phyloP scores from a whole-genome alignment of 2,113 vertebrate genomes.

The Helogale parvula region DNA sequence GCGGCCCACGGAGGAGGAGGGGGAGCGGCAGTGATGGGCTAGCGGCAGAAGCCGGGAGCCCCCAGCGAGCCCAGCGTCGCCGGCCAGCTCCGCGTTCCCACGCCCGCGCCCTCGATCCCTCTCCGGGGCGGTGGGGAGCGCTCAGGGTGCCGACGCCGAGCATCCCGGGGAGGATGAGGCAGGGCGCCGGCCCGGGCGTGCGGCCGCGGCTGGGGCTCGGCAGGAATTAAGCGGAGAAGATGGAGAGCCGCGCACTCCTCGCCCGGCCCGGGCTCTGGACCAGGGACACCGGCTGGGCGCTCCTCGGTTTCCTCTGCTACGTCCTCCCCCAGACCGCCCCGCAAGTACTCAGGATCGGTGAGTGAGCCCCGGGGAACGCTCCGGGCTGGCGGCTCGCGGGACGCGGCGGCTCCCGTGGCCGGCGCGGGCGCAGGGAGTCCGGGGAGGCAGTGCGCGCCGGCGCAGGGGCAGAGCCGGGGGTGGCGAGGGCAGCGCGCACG shows the following conservation, averaged over 20 bases:
- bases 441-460: neutral
- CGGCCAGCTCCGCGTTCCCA: constrained; percentile 10
- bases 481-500: neutral
- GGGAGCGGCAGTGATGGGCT: constrained; percentile 61
- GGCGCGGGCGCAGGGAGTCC: neutral
- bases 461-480: neutral
- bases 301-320: constrained; percentile 89
- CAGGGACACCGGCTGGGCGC: constrained; percentile 87
- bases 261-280: constrained; percentile 83
- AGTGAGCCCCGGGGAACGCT: constrained; percentile 81
- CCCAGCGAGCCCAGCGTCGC: neutral
- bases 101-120: neutral
- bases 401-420: neutral
- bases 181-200: constrained; percentile 44
- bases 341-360: constrained; percentile 96
- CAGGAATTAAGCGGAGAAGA: constrained; percentile 83
- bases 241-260: constrained; percentile 83
- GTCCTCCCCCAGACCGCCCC: constrained; percentile 90
- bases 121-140: neutral
- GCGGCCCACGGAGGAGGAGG: constrained; percentile 23
- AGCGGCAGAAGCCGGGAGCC: neutral
- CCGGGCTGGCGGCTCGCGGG: neutral
- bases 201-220: constrained; percentile 78
- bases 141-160: constrained; percentile 76
- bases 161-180: constrained; percentile 81